These are phyloP conservation scores for Lanistes nyassanus DNA, from an alignment of 1,140 invertebrate genomes.

Conservation along the genomic window DNA sequence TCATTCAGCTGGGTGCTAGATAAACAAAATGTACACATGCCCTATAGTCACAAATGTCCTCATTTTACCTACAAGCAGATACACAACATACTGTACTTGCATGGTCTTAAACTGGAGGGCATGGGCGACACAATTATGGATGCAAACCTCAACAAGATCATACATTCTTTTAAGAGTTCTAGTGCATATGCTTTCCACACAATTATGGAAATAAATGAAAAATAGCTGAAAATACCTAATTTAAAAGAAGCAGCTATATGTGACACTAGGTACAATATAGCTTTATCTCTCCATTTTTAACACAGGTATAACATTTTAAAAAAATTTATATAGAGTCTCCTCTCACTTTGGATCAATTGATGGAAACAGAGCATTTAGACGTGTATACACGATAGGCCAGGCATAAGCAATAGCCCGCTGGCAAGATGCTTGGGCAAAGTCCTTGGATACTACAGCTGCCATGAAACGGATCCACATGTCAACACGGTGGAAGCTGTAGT, in stretches of 20 bases:
- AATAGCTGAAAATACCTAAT: too few relatives aligned
- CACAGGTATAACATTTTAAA: neutral
- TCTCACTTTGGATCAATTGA: slow-evolving; percentile 90
- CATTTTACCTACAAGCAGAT: too few relatives aligned
- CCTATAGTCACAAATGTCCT: too few relatives aligned
- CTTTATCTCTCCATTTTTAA: neutral
- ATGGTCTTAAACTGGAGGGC: too few relatives aligned
- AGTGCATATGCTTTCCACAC: neutral
- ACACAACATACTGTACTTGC: too few relatives aligned
- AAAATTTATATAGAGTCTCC: too few relatives aligned
- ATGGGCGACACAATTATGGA: too few relatives aligned
- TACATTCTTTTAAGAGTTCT: neutral
- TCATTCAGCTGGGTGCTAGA: slow-evolving; percentile 75
- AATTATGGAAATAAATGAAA: too few relatives aligned
- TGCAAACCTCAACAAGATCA: too few relatives aligned
- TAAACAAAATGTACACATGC: slow-evolving; percentile 6
- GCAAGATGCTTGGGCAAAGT: slow-evolving; percentile 77
- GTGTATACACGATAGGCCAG: slow-evolving; percentile 94
- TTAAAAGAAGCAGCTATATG: too few relatives aligned
- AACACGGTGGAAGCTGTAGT: slow-evolving; percentile 53
- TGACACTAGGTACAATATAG: too few relatives aligned
- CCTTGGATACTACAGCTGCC: slow-evolving; percentile 80
- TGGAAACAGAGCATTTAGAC: slow-evolving; percentile 89
- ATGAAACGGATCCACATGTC: slow-evolving; percentile 86
- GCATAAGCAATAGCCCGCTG: slow-evolving; percentile 85